Base-by-base conservation (phyloP, 2,113 vertebrate species). In the Scopus umbretta region DNA sequence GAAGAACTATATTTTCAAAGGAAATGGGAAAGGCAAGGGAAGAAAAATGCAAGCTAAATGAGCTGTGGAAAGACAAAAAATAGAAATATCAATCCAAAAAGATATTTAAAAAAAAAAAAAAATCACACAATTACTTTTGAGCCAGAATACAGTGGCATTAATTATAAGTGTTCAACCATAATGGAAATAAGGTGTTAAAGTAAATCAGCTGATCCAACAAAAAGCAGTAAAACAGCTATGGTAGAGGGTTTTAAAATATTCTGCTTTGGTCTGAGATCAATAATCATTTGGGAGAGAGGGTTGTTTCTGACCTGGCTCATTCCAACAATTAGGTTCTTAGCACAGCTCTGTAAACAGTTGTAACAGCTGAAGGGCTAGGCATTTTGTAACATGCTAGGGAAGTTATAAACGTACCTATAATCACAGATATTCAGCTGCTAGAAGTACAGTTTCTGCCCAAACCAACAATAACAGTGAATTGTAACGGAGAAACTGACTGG, bases 381-480 rank as follows among this genome's bases (percentile, higher is more conserved):
- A 36, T 40, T 83, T 86, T 70, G 22, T 18, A 80, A 38, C 38
- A 22, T 25, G 29, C 8, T 50, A 5, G 82, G 34, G 40, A 88
- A 93, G 36, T 58, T 14, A 68, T 3, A 68, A 75, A 75, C 30
- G 9, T 68, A 30, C 7, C 4, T 5, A 4, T 42, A 72, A 75
- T 36, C 50, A 49, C 11, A 71, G 36, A 40, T 55, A 5, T 58
- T 13, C 26, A 67, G 15, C 2, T 30, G n/a, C 34, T 79, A 8
- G 18, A 86, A 91, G 7, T 59, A 65, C 5, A 25, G 3, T 71
- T 91, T 56, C 56, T 85, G 17, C 11, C 19, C 49, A 80, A 72
- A 70, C 2, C 9, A 66, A n/a, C 0, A 0, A 18, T 68, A 62
- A 76, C 22, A 11, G 6, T 1, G 2, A 11, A 26, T 29, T 84